Evolutionary conservation across 2,113 vertebrate genomes (phyloP).

Genomic region (Lycaon pictus): DNA sequence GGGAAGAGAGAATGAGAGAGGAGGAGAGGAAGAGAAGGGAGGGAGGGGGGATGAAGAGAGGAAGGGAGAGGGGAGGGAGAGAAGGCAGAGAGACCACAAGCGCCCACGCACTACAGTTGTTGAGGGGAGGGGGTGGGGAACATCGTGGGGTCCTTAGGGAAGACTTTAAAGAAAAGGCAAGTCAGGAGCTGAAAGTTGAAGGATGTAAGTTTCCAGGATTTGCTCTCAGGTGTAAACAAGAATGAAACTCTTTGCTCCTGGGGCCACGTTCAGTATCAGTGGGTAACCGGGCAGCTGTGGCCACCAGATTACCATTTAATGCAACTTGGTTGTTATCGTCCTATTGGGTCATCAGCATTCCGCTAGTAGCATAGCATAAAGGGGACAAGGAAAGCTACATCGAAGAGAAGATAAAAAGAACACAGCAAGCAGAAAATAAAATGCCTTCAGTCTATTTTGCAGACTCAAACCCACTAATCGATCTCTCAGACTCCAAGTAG

Average conservation of each 20-base stretch:
- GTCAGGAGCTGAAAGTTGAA: neutral
- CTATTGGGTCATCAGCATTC: conserved; percentile 87
- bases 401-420: conserved; percentile 87
- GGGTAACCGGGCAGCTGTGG: conserved; percentile 36
- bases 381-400: conserved; percentile 78
- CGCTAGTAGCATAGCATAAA: conserved; percentile 78
- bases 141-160: neutral
- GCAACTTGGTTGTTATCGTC: conserved; percentile 14
- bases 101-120: neutral
- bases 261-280: neutral
- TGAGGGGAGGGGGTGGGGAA: neutral
- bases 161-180: neutral
- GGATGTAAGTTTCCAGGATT: conserved; percentile 29
- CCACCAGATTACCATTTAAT: conserved; percentile 51
- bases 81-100: neutral
- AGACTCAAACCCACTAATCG: conserved; percentile 83
- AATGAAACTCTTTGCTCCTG: conserved; percentile 60
- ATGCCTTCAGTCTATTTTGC: conserved; percentile 86
- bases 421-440: conserved; percentile 85
- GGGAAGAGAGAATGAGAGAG: neutral
- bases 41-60: too few relatives aligned
- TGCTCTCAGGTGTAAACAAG: conserved; percentile 56
- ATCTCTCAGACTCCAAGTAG: conserved; percentile 66
- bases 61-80: neutral
- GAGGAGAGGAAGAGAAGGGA: neutral